Evolutionary conservation across 2,113 vertebrate genomes (phyloP).

Genomic region (Grallaria varia): DNA sequence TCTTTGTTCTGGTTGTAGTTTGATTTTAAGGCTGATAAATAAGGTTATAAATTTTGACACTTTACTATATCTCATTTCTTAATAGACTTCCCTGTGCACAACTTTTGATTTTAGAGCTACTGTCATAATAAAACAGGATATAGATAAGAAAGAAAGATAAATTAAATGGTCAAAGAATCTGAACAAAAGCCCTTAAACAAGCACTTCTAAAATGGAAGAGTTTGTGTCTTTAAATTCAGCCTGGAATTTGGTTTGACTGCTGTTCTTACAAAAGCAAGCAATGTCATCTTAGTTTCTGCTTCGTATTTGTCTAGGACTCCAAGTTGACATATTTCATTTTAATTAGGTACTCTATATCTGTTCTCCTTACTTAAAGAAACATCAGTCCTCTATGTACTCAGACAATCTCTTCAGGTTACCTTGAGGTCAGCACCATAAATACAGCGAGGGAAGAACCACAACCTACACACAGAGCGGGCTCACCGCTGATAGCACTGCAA

Average conservation of each 20-base stretch:
- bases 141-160: background rate
- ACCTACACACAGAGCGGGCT: background rate
- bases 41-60: background rate
- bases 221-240: background rate
- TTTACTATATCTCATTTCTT: background rate
- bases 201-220: background rate
- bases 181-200: background rate
- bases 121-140: background rate
- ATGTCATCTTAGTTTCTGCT: slow-evolving; percentile 43
- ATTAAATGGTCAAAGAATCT: background rate
- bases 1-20: background rate
- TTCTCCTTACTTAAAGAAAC: slow-evolving; percentile 19
- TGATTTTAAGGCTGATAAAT: background rate
- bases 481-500: background rate
- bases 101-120: background rate
- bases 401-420: background rate
- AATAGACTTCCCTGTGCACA: background rate
- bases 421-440: slow-evolving; percentile 8
- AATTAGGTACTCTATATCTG: slow-evolving; percentile 29
- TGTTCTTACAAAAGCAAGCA: background rate
- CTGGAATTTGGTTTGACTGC: background rate
- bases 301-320: slow-evolving; percentile 13
- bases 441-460: background rate
- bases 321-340: slow-evolving; percentile 43
- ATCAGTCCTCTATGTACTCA: background rate